Evolutionary conservation across 2,113 vertebrate species (phyloP).

Genomic region (Mesembrinibis cayennensis): DNA sequence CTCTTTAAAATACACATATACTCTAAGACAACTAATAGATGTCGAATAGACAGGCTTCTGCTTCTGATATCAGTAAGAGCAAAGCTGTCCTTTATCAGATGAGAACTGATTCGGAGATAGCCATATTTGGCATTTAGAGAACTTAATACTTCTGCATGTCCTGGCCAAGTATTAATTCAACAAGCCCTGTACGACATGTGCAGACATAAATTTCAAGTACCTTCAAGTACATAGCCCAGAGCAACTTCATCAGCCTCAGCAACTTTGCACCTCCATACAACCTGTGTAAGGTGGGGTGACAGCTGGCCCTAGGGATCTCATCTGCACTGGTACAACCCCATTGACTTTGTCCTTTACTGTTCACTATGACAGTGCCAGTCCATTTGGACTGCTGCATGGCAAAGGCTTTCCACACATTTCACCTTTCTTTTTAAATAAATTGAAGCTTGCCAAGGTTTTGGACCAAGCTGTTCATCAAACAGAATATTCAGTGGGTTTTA

Average conservation of each 20-base stretch:
- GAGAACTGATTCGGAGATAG: neutral
- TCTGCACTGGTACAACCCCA: neutral
- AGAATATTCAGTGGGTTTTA: neutral
- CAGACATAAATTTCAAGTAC: neutral
- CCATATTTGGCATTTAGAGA: neutral
- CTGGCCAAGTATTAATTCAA: neutral
- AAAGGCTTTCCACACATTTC: neutral
- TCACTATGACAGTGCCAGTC: neutral
- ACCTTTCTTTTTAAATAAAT: neutral
- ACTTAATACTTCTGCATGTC: neutral
- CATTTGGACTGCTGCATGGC: neutral
- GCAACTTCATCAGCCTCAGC: neutral
- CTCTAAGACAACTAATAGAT: neutral
- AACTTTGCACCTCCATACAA: neutral
- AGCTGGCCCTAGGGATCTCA: neutral
- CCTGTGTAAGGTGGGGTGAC: neutral
- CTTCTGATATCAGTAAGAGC: neutral
- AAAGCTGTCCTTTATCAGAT: neutral
- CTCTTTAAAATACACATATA: neutral
- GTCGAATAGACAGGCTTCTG: conserved; percentile 33
- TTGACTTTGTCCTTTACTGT: neutral
- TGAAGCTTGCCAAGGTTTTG: neutral
- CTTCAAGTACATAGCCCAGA: neutral
- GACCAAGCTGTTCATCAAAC: neutral
- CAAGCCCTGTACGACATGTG: neutral